Base-by-base conservation (phyloP, 2,113 vertebrate genomes). In the Apodemus sylvaticus region DNA sequence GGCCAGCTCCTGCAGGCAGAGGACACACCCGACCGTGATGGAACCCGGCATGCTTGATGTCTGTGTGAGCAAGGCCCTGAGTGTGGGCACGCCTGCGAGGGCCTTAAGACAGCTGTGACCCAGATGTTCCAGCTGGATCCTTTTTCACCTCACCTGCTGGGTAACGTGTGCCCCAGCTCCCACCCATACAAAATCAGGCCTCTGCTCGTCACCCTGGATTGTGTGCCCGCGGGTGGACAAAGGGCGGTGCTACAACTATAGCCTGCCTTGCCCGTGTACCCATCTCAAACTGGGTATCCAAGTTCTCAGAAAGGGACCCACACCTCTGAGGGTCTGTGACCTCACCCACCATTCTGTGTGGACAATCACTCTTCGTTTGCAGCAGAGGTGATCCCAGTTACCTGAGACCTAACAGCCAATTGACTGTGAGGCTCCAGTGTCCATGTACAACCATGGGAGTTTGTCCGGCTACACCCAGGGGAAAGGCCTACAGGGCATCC, bases 271-370 rank as follows among this genome's bases (percentile, higher is more conserved):
- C 16, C 26, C 62, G 36, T 45, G 9, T 12, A 36, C 62, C 5
- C 42, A 68, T 86, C 42, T 62, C 83, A 34, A 51, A 31, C 7
- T 24, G 12, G 60, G 42, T 45, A 60, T 64, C 53, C 62, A 34
- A 48, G 66, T 13, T 10, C 53, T 2, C 5, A 53, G 51, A 10
- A 39, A 26, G 42, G 29, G 85, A 14, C 31, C 17, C 17, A 31
- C 51, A 48, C 31, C n/a, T 20, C 51, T 34, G 2, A 48, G 9
- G 9, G 0, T 51, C 55, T 36, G 66, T 13, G 31, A 39, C 31
- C 34, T 48, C 89, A 11, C n/a, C 13, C 0, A 1, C 7, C n/a
- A 4, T 1, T 10, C 31, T 1, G 13, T 11, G 19, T 36, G 17
- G 60, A 22, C 1, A 0, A 22, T 3, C 48, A 16, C 26, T 60